Evolutionary conservation across 2,113 vertebrate genomes (phyloP).

Genomic region (Aegithalos caudatus): DNA sequence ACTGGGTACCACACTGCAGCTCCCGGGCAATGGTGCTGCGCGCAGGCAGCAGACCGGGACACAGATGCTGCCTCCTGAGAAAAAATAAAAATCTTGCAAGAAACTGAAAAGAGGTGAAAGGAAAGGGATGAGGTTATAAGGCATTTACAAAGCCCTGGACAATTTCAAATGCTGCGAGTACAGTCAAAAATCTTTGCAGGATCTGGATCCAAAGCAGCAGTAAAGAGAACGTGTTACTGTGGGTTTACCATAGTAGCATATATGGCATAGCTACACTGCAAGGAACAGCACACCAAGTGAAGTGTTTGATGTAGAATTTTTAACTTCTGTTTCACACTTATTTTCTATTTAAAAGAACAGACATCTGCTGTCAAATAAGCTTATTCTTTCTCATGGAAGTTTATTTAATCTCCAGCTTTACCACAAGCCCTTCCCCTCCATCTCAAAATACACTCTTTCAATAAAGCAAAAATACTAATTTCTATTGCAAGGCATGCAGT

Average conservation of each 20-base stretch:
- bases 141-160: neutral
- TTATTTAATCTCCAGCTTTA: neutral
- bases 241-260: neutral
- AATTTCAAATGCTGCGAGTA: neutral
- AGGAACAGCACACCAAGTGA: neutral
- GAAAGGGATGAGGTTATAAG: neutral
- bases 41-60: neutral
- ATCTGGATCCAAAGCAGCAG: neutral
- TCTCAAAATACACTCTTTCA: neutral
- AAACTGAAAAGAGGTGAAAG: neutral
- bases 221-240: neutral
- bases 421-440: neutral
- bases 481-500: neutral
- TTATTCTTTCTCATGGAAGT: neutral
- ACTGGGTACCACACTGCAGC: neutral
- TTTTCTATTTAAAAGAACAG: neutral
- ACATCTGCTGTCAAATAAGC: neutral
- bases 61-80: rapidly evolving
- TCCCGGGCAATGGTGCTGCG: neutral
- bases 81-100: neutral
- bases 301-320: neutral
- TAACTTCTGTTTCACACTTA: neutral
- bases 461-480: neutral
- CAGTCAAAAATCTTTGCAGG: neutral
- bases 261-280: neutral